These are phyloP conservation scores for Chiloscyllium plagiosum DNA, from an alignment of 2,113 vertebrate species.

Conservation along the genomic window DNA sequence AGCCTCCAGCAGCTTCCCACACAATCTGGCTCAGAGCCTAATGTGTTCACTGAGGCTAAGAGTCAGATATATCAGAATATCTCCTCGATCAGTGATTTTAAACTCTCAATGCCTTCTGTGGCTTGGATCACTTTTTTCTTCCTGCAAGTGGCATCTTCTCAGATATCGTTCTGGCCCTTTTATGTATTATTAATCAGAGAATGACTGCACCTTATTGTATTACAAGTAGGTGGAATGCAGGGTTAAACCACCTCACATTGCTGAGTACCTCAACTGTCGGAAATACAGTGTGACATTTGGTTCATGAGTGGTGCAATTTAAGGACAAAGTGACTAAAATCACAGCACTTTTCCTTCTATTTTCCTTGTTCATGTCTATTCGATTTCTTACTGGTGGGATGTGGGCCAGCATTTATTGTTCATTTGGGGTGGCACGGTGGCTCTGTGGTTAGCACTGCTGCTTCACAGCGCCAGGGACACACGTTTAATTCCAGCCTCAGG, in stretches of 20 bases:
- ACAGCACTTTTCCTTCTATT: not conserved
- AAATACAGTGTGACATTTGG: not conserved
- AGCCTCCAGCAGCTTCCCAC: not conserved
- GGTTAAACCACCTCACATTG: conserved; percentile 5
- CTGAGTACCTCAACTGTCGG: not conserved
- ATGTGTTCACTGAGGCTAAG: not conserved
- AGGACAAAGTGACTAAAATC: not conserved
- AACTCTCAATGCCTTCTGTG: not conserved
- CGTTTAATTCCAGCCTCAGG: too few relatives aligned
- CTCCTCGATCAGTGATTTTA: not conserved
- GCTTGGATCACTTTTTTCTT: not conserved
- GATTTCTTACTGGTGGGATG: not conserved
- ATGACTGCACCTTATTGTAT: not conserved
- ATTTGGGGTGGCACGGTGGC: not conserved
- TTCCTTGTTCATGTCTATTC: not conserved
- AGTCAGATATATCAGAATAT: not conserved
- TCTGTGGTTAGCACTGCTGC: too few relatives aligned
- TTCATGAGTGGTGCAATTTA: not conserved
- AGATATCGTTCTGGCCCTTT: not conserved
- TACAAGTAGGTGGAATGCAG: not conserved
- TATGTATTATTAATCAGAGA: not conserved
- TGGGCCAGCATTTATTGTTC: not conserved
- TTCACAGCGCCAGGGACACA: too few relatives aligned
- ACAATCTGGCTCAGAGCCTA: not conserved
- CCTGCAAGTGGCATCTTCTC: not conserved